Conservation (phyloP, 1,140 invertebrate genomes). For the Drosophila micromelanica region DNA sequence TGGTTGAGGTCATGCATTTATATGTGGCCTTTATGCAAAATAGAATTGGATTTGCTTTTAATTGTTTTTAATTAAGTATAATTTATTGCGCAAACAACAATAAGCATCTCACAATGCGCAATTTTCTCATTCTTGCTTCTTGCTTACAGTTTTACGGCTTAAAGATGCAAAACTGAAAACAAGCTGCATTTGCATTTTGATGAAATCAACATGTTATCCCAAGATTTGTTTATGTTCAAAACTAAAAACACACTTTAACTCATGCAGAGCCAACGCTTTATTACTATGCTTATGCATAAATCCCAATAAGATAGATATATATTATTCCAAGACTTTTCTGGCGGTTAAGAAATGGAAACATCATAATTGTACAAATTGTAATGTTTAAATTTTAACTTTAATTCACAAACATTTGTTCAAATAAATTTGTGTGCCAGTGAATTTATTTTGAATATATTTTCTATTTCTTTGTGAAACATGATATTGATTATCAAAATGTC, state of each 20-base stretch:
- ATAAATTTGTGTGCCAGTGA: background rate
- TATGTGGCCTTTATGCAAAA: conserved; percentile 42
- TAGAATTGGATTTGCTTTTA: conserved; percentile 74
- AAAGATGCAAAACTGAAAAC: conserved; percentile 15
- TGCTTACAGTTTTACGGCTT: conserved; percentile 8
- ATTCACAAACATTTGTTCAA: background rate
- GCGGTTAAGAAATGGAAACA: no score
- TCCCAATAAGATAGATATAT: background rate
- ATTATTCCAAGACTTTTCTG: no score
- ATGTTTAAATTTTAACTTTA: background rate
- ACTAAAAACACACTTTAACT: background rate
- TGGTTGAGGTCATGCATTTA: conserved; percentile 22
- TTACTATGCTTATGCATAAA: background rate
- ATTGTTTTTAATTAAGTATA: conserved; percentile 82
- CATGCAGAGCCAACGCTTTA: background rate
- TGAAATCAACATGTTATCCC: conserved; percentile 39
- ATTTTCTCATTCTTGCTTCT: conserved; percentile 5
- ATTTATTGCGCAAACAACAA: conserved; percentile 75
- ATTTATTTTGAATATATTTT: background rate
- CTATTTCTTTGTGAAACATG: background rate
- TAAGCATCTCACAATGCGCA: conserved; percentile 30
- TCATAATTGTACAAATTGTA: no score
- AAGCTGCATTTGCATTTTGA: conserved; percentile 46
- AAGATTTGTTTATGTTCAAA: conserved; percentile 25
- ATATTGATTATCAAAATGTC: conserved; percentile 21